Percentiles rank a stretch among this genome's conserved stretches.
phyloP scores from a whole-genome alignment of 1,140 invertebrate species.

The Drosophila virilis region DNA sequence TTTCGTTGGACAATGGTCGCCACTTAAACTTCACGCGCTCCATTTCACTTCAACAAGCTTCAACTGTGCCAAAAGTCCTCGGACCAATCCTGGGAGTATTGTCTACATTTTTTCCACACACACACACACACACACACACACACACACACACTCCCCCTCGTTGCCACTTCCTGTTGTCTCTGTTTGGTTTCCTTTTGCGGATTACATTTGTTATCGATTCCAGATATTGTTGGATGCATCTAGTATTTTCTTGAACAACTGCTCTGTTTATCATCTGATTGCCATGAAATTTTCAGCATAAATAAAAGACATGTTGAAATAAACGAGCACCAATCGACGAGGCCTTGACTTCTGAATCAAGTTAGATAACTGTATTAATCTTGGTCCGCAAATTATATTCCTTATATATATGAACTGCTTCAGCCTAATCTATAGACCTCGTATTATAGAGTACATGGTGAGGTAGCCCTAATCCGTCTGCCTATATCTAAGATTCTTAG shows the following conservation, averaged over 20 bases:
- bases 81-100: conserved; percentile 12
- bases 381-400: too few relatives aligned
- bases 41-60: conserved; percentile 72
- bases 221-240: background rate
- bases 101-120: background rate
- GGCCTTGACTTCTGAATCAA: too few relatives aligned
- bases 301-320: too few relatives aligned
- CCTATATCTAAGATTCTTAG: too few relatives aligned
- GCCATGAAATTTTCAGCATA: background rate
- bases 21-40: conserved; percentile 74
- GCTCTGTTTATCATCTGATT: background rate
- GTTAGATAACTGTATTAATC: too few relatives aligned
- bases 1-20: conserved; percentile 50
- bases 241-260: background rate
- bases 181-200: conserved; percentile 44
- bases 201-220: conserved; percentile 53
- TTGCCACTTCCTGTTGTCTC: conserved; percentile 17
- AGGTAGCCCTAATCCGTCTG: too few relatives aligned
- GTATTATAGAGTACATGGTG: too few relatives aligned
- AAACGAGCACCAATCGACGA: too few relatives aligned
- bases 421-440: too few relatives aligned
- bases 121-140: too few relatives aligned
- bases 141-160: background rate
- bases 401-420: too few relatives aligned
- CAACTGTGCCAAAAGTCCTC: conserved; percentile 56